Evolutionary conservation across 2,888 invertebrate species (phyloP).

Genomic region (Dendrolimus houi): DNA sequence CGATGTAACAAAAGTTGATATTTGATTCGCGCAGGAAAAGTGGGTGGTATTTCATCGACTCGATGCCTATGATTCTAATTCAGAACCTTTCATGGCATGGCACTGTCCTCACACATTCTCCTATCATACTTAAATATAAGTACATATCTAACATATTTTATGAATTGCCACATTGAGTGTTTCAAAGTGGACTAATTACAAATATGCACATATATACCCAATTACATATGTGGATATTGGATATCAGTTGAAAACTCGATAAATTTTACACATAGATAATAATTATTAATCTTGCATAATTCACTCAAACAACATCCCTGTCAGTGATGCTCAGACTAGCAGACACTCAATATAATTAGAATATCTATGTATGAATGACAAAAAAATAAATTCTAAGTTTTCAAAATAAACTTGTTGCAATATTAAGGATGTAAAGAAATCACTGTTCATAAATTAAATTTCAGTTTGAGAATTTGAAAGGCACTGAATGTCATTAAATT

Average conservation of each 20-base stretch:
- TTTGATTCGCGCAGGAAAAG: constrained; percentile 66
- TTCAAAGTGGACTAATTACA: constrained; percentile 8
- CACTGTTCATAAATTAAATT: too few relatives aligned
- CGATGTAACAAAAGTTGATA: constrained; percentile 58
- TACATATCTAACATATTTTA: constrained; percentile 23
- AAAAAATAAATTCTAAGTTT: not conserved
- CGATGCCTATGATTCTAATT: constrained; percentile 72
- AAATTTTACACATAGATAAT: constrained; percentile 28
- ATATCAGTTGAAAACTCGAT: constrained; percentile 15
- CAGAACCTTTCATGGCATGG: constrained; percentile 76
- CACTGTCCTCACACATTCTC: constrained; percentile 73
- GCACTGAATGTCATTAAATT: too few relatives aligned
- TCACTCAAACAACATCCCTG: constrained; percentile 73
- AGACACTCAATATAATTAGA: constrained; percentile 47
- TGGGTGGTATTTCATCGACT: constrained; percentile 73
- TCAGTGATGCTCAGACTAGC: constrained; percentile 75
- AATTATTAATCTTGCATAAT: constrained; percentile 61
- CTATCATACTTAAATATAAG: constrained; percentile 69
- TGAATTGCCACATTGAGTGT: constrained; percentile 9
- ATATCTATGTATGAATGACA: not conserved
- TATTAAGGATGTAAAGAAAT: too few relatives aligned
- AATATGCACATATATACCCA: constrained; percentile 29
- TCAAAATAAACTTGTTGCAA: not conserved
- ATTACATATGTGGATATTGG: constrained; percentile 11
- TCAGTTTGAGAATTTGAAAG: too few relatives aligned